Percentiles rank a stretch among this genome's conserved stretches.
These are phyloP conservation scores for Cynopterus sphinx DNA, from an alignment of 2,797 vertebrate genomes.

Conservation along the genomic window DNA sequence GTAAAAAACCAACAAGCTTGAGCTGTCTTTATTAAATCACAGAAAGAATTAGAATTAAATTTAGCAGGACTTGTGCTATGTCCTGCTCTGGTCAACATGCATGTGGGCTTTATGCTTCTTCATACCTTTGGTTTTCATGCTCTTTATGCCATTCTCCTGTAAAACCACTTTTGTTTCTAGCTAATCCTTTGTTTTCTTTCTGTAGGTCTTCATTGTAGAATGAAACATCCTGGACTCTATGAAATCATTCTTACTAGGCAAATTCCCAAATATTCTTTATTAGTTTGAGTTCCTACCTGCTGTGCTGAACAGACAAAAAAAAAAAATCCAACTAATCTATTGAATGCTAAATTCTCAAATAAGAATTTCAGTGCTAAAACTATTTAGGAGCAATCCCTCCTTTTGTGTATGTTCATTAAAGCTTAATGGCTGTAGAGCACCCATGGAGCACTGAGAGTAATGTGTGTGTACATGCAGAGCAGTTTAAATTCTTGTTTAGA, in stretches of 20 bases:
- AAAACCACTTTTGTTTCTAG: background rate
- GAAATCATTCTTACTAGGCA: conserved; percentile 53
- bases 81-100: background rate
- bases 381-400: conserved; percentile 12
- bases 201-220: background rate
- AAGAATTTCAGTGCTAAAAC: conserved; percentile 29
- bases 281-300: conserved; percentile 67
- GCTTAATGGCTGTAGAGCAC: background rate
- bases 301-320: conserved; percentile 38
- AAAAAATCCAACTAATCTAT: conserved; percentile 4
- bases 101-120: background rate
- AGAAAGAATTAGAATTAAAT: background rate
- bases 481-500: background rate
- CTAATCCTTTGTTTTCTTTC: conserved; percentile 22
- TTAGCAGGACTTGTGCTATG: background rate
- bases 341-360: conserved; percentile 46
- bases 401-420: conserved; percentile 39
- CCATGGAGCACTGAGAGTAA: background rate
- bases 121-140: background rate
- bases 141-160: background rate
- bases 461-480: background rate
- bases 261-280: conserved; percentile 59
- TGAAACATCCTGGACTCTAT: background rate
- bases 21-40: background rate
- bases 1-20: background rate